Conservation (phyloP, 2,888 invertebrate species). For the Polydrusus cervinus region DNA sequence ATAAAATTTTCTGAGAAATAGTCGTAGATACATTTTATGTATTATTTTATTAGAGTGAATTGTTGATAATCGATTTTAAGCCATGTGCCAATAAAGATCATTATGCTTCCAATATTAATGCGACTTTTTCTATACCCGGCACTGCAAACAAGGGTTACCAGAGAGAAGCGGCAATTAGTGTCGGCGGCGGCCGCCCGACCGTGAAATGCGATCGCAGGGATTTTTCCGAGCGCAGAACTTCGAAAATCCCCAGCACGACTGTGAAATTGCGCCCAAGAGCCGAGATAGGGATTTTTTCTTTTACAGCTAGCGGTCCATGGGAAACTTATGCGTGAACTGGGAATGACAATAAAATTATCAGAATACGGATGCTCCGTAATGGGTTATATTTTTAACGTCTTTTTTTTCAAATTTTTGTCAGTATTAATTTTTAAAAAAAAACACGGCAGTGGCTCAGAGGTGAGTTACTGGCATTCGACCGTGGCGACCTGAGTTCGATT, state of each 20-base stretch:
- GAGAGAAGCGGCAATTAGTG: constrained; percentile 65
- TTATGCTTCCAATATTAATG: not conserved
- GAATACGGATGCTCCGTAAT: constrained; percentile 15
- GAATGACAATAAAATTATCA: constrained; percentile 31
- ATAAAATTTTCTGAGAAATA: too few relatives aligned
- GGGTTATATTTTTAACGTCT: too few relatives aligned
- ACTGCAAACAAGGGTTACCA: constrained; percentile 43
- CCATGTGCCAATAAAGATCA: too few relatives aligned
- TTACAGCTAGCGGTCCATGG: constrained; percentile 39
- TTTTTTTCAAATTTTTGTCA: too few relatives aligned
- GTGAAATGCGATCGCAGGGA: constrained; percentile 67
- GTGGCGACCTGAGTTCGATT: too few relatives aligned
- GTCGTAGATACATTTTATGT: too few relatives aligned
- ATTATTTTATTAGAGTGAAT: too few relatives aligned
- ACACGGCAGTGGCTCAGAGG: too few relatives aligned
- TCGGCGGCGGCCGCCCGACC: constrained; percentile 68
- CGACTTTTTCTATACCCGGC: constrained; percentile 23
- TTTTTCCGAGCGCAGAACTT: constrained; percentile 48
- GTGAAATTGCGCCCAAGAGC: constrained; percentile 52
- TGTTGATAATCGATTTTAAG: too few relatives aligned
- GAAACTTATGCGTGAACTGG: constrained; percentile 51
- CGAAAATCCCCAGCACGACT: constrained; percentile 51
- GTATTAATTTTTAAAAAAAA: too few relatives aligned
- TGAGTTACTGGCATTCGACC: too few relatives aligned
- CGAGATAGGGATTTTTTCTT: constrained; percentile 36